These are phyloP conservation scores for Puffinus mauretanicus DNA, from an alignment of 2,113 vertebrate genomes.

Conservation along the genomic window DNA sequence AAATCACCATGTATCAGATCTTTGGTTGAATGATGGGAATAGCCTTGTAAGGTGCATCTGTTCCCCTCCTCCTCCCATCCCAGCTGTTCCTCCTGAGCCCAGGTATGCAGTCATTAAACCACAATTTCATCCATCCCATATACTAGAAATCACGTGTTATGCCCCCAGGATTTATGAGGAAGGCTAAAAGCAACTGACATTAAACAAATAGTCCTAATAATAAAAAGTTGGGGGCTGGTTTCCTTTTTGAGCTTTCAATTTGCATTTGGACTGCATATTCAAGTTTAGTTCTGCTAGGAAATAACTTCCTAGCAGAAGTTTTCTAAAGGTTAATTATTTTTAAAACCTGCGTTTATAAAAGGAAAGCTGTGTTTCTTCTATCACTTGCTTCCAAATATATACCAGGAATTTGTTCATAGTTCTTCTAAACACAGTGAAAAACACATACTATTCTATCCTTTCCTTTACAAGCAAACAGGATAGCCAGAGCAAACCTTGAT, in stretches of 20 bases:
- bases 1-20: not conserved
- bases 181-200: not conserved
- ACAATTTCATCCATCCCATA: not conserved
- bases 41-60: not conserved
- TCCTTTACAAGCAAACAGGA: not conserved
- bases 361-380: not conserved
- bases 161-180: not conserved
- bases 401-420: not conserved
- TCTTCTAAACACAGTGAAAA: not conserved
- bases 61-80: not conserved
- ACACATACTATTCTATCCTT: not conserved
- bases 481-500: not conserved
- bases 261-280: not conserved
- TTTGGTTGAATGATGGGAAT: not conserved
- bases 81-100: not conserved
- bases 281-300: not conserved
- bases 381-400: not conserved
- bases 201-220: not conserved
- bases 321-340: not conserved
- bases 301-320: not conserved
- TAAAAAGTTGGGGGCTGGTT: not conserved
- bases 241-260: not conserved
- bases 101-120: not conserved
- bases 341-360: not conserved
- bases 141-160: not conserved